Conservation (phyloP, 2,888 invertebrate genomes). For the Caenorhabditis sp. region DNA sequence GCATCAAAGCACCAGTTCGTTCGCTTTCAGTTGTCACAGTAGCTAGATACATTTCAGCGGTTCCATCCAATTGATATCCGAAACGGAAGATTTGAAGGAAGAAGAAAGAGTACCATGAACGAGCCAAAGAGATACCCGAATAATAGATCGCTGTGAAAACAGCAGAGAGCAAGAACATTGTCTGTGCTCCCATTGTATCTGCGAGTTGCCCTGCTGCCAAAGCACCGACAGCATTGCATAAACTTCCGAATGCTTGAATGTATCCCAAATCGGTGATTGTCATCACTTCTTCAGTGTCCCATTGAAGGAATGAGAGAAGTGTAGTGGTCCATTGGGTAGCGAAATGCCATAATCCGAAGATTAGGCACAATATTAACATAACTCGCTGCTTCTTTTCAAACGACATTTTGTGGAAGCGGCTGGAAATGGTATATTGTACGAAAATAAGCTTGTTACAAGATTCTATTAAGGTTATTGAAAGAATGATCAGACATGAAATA, state of each 20-base stretch:
- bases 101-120: conserved; percentile 66
- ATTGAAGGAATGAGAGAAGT: conserved; percentile 69
- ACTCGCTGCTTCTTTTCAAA: conserved; percentile 63
- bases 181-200: conserved; percentile 66
- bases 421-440: too few species aligned
- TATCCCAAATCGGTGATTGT: conserved; percentile 70
- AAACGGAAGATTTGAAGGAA: conserved; percentile 67
- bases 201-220: conserved; percentile 69
- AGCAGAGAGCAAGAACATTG: conserved; percentile 66
- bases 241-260: conserved; percentile 69
- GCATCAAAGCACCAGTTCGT: conserved; percentile 67
- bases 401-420: conserved; percentile 41
- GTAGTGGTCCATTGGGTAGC: conserved; percentile 71
- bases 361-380: conserved; percentile 64
- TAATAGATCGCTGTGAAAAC: conserved; percentile 68
- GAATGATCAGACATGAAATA: too few species aligned
- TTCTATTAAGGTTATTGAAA: too few species aligned
- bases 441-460: too few species aligned
- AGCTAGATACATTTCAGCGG: conserved; percentile 71
- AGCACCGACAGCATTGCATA: conserved; percentile 69
- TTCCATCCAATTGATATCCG: conserved; percentile 70
- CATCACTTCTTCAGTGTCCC: conserved; percentile 69
- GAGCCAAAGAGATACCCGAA: conserved; percentile 62
- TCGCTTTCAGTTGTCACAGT: conserved; percentile 70
- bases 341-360: conserved; percentile 70